Base-by-base conservation (phyloP, 2,113 vertebrate species). In the Embiotoca jacksoni region DNA sequence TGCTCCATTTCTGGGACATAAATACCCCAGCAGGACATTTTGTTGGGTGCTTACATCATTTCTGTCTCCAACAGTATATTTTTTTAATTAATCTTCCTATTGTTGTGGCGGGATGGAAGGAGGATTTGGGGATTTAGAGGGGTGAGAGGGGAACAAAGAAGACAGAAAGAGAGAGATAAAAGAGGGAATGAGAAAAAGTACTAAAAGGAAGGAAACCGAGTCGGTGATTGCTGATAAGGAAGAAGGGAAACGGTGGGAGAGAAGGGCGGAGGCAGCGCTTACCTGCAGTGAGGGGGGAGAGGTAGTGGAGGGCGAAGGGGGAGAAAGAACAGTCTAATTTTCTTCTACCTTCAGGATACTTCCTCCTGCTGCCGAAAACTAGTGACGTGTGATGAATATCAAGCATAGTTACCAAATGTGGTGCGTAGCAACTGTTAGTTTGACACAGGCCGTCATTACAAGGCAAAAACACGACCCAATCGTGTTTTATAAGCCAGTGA, bases 271-370 rank as follows among this genome's bases (percentile, higher is more conserved):
- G 68, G 77, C 50, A 50, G 55, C 30, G 30, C 73, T 72, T 57
- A 84, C 68, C 81, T 81, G 76, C 44, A 69, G 56, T 50, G 59
- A 85, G 55, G 32, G 30, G n/a, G 33, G 47, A 70, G 31, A 23
- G 23, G 68, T 37, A 39, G 54, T 11, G 41, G 55, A 70, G 54
- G 49, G 72, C 79, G 73, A 70, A 74, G 37, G 55, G 7, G 76
- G 14, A 52, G 41, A 76, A 78, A 35, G 66, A 44, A 61, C 13
- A 11, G 50, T 77, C 72, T 76, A 84, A 87, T 90, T 87, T 74
- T 73, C 66, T 72, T 88, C 75, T 65, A 82, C 77, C 86, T 81
- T 65, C 73, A 88, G 78, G 82, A 90, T 63, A 82, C 75, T 49
- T 80, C 50, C 55, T 54, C 75, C 49, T 85, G 68, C 82, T 77